phyloP scores from a whole-genome alignment of 2,797 vertebrate genomes.

The Anguilla anguilla region DNA sequence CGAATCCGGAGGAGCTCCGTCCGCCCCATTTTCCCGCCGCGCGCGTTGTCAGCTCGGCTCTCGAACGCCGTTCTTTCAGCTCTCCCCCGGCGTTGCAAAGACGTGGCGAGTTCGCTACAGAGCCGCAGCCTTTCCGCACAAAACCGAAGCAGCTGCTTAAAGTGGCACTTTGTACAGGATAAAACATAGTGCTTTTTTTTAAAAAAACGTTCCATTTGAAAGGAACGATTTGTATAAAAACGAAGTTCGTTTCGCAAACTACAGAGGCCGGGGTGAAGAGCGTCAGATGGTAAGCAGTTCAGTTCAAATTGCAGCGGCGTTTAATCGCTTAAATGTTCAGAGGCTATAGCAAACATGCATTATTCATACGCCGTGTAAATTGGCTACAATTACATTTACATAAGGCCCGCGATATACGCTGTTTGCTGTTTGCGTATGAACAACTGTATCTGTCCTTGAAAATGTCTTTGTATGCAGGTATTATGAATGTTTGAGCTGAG shows the following conservation, averaged over 20 bases:
- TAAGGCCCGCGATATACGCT: not conserved
- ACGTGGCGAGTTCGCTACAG: too few species aligned
- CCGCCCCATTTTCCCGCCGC: slow-evolving; percentile 37
- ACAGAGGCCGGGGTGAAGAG: not conserved
- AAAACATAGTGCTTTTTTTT: not conserved
- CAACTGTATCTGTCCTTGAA: not conserved
- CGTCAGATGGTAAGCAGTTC: not conserved
- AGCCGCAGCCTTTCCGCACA: not conserved
- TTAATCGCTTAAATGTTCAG: not conserved
- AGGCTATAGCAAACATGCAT: not conserved
- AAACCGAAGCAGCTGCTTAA: not conserved
- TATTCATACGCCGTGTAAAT: slow-evolving; percentile 5
- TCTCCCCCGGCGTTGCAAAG: not conserved
- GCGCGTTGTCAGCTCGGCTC: slow-evolving; percentile 43
- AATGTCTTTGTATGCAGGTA: not conserved
- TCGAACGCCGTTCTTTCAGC: not conserved
- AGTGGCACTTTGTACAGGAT: not conserved
- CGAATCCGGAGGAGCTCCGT: slow-evolving; percentile 47
- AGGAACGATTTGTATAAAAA: not conserved
- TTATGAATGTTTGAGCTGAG: not conserved
- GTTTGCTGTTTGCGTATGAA: not conserved
- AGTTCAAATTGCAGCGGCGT: not conserved
- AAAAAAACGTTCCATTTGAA: not conserved
- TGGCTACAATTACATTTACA: not conserved
- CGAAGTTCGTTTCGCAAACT: not conserved